Evolutionary conservation across 2,113 vertebrate genomes (phyloP), one percentile per base, ranked within the genome.

Genomic region (Taurulus bubalis): DNA sequence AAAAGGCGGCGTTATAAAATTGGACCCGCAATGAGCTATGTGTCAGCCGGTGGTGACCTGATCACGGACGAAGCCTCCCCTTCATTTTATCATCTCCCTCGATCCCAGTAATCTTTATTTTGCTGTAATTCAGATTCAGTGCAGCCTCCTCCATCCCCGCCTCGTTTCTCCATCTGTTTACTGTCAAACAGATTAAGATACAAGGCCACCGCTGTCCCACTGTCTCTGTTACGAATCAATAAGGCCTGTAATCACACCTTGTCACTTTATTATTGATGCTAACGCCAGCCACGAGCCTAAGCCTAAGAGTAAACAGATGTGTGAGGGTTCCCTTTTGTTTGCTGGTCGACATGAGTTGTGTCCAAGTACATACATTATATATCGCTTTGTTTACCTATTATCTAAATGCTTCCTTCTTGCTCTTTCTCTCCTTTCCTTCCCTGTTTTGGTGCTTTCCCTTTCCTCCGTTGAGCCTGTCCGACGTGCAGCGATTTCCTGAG

Each of bases 401-500:
- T 85, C 85, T 87, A 85, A 90, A 84, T 40, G 1, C 49, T 58
- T 80, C 59, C 49, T 20, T 69, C n/a, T 74, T 71, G 1, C 22
- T 34, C 40, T 68, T 34, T 18, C 7, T 59, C 59, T 76, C 30
- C 32, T 49, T 2, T 55, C 20, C 22, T 22, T 49, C 56, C 73
- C 69, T 71, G 59, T 68, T 71, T 56, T 56, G 71, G 53, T 76
- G 76, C 63, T 67, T 83, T 58, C 83, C 53, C 47, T 94, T 96
- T 93, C 87, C 90, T 55, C 91, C 93, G 74, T 97, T 92, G 95
- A 99, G 98, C 97, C 74, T 99, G 98, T 88, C 98, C 98, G 1
- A 98, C 98, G 79, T 99, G 98, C 95, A 99, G 98, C 84, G 98
- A 99, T 93, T 99, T 99, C 94, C 94, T 99, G 89, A 98, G 96